phyloP scores from a whole-genome alignment of 2,113 vertebrate genomes.

The Vulpes lagopus region DNA sequence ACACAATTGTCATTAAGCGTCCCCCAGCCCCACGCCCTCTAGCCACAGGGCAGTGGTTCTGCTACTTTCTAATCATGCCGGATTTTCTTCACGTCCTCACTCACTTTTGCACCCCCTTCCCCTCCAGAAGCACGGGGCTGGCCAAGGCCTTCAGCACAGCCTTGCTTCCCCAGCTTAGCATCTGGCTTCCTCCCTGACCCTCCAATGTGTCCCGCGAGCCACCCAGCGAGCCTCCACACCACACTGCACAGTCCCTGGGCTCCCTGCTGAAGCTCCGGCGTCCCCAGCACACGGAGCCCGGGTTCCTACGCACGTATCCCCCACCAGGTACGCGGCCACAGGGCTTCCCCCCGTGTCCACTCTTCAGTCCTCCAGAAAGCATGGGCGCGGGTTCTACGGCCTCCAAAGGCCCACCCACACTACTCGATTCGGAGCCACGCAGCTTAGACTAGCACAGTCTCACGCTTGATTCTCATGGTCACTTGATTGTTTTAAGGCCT shows the following conservation, averaged over 20 bases:
- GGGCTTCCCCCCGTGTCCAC: neutral
- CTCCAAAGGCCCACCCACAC: neutral
- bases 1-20: neutral
- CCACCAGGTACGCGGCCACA: neutral
- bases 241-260: rapidly evolving
- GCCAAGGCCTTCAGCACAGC: neutral
- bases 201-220: neutral
- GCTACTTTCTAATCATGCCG: neutral
- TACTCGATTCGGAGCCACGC: neutral
- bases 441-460: neutral
- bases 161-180: neutral
- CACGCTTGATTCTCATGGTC: neutral
- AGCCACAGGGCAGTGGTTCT: neutral
- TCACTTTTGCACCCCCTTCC: neutral
- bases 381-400: neutral
- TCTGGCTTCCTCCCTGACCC: neutral
- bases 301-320: neutral
- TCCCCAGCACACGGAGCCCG: neutral
- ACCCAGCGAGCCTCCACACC: neutral
- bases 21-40: neutral
- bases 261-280: neutral
- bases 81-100: neutral
- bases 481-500: neutral
- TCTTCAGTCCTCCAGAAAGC: neutral
- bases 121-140: neutral